These are phyloP conservation scores for Pangasius krempfi DNA, from an alignment of 2,797 vertebrate genomes.

Conservation along the genomic window DNA sequence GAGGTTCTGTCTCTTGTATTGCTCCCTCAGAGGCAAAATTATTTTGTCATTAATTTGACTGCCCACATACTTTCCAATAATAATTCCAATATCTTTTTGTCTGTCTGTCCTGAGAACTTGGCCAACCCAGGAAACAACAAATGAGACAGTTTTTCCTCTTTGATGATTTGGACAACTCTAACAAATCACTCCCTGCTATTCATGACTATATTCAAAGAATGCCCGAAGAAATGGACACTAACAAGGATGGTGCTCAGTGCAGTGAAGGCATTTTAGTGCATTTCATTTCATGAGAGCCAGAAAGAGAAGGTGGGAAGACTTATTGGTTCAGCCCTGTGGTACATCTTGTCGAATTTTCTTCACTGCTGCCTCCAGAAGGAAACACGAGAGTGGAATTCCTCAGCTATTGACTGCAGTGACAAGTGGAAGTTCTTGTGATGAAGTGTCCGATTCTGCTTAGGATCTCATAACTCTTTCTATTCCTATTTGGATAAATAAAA, in stretches of 20 bases:
- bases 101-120: slow-evolving; percentile 62
- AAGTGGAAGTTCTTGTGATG: slow-evolving; percentile 42
- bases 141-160: slow-evolving; percentile 77
- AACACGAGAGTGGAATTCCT: slow-evolving; percentile 45
- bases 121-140: slow-evolving; percentile 66
- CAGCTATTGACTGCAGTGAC: slow-evolving; percentile 48
- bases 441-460: slow-evolving; percentile 41
- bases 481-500: slow-evolving; percentile 50
- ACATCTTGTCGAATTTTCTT: slow-evolving; percentile 71
- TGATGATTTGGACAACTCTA: slow-evolving; percentile 68
- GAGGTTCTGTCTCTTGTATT: neutral
- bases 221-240: slow-evolving; percentile 70
- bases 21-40: neutral
- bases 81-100: slow-evolving; percentile 59
- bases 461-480: slow-evolving; percentile 72
- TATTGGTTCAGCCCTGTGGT: slow-evolving; percentile 73
- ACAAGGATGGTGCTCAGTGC: slow-evolving; percentile 70
- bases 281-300: slow-evolving; percentile 73
- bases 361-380: slow-evolving; percentile 45
- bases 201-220: slow-evolving; percentile 76
- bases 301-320: slow-evolving; percentile 68
- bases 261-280: slow-evolving; percentile 67
- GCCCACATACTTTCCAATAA: slow-evolving; percentile 36
- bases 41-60: neutral
- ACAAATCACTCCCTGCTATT: slow-evolving; percentile 72